Base-by-base conservation (phyloP, 2,797 vertebrate genomes). In the Parauchenoglanis punctatus region DNA sequence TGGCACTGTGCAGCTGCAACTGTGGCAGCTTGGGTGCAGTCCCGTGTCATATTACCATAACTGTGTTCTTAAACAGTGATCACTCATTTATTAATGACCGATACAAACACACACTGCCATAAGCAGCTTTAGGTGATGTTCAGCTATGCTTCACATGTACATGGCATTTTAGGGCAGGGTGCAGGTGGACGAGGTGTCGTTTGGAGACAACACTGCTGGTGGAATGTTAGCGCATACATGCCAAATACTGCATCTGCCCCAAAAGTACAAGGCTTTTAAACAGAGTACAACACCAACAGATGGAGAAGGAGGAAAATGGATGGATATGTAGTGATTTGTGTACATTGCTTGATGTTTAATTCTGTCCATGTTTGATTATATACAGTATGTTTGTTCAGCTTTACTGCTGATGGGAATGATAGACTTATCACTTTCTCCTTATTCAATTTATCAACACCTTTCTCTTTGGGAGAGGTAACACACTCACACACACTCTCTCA, bases 241-340 rank as follows among this genome's bases (percentile, higher is more conserved):
- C 65, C 54, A 83, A 87, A 87, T 89, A 86, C 72, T 88, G 40
- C 73, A 85, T 77, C 86, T 88, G 59, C 70, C 49, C 80, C 59
- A 18, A 68, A 56, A 89, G 84, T n/a, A 49, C 58, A 11, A 28
- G 25, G 68, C 65, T 70, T 65, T 72, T n/a, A 18, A 58, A 75
- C 59, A 25, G 76, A 35, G 31, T 65, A 46, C 1, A 28, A 88
- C 56, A 84, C 85, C 44, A 87, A 76, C 82, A 85, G 73, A 88
- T 85, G 65, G 76, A 86, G 90, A 89, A 91, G 89, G 88, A 2
- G 89, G 83, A 85, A 81, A 77, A 81, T 63, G 54, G 31, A 82
- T 73, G 54, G 23, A 23, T 46, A 11, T 31, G 5, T 25, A 13
- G 23, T 10, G 18, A 11, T 49, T 25, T 52, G 44, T 63, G n/a